Base-by-base conservation (phyloP, 2,888 invertebrate genomes). In the Epistrophella euchroma region DNA sequence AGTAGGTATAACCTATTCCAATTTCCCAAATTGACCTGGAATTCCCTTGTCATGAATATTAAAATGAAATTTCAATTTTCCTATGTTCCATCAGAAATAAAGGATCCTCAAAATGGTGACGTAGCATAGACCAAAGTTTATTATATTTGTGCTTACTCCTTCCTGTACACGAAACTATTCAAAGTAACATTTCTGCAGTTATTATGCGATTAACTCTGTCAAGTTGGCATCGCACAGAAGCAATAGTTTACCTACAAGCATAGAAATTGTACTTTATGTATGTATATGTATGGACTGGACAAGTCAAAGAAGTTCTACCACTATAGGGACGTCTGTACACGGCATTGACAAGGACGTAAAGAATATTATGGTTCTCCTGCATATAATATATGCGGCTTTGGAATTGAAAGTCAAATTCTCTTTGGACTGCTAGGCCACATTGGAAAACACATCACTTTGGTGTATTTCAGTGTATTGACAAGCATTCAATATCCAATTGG, bases 401-500 rank as follows among this genome's bases (percentile, higher is more conserved):
- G 52, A 68, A 68, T 55, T 78, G 71, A 47, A 62, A 71, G 62
- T 70, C 71, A 37, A 32, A 70, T 68, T 68, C 52, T 74, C 52
- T 35, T 74, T 19, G 52, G 56, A 50, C 50, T 13, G 28, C 25
- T 32, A 35, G 25, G 32, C 60, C 37, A 68, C 68, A 72, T 52
- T 13, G 77, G 77, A 45, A 83, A 74, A 37, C 68, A 64, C 70
- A 74, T 77, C 50, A 81, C 40, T 86, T 71, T 40, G 60, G 60
- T 52, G 52, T 62, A 62, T 52, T 71, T 32, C 40, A 58, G 64
- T 56, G 45, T 64, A 64, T 58, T 66, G 82, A 78, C 77, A 82
- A 45, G 52, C 73, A 73, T 81, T 81, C 82, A 86, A 81, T 78
- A 55, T 87, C 75, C 78, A 87, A 79, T 78, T 77, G 82, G n/a